Conservation (phyloP, 2,888 invertebrate genomes). For the Sceliomorpha sp. region DNA sequence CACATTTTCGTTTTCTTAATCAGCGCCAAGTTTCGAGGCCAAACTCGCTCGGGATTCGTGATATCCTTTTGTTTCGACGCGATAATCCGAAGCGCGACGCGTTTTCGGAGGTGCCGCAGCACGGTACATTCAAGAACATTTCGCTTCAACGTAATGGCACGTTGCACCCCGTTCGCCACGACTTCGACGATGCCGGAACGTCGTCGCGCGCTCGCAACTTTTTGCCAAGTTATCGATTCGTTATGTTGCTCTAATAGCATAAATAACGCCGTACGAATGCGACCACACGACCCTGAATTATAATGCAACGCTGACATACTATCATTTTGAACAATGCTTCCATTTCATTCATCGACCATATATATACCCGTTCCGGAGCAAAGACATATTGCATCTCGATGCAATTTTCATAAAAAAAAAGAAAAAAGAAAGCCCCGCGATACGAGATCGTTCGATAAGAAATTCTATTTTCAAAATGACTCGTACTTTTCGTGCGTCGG, state of each 20-base stretch:
- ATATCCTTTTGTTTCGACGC: conserved; percentile 13
- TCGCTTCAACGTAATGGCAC: conserved; percentile 4
- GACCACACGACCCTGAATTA: conserved; percentile 45
- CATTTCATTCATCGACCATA: too few relatives aligned
- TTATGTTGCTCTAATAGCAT: conserved; percentile 49
- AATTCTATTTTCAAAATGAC: too few relatives aligned
- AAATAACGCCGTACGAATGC: conserved; percentile 55
- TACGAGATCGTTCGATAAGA: too few relatives aligned
- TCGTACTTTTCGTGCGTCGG: too few relatives aligned
- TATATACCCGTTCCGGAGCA: background rate
- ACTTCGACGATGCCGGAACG: conserved; percentile 7
- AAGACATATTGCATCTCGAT: background rate
- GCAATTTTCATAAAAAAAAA: conserved; percentile 1
- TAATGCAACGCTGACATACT: conserved; percentile 31
- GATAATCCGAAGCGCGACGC: conserved; percentile 11
- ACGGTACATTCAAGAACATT: background rate
- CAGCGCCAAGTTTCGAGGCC: conserved; percentile 31
- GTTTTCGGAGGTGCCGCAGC: conserved; percentile 3
- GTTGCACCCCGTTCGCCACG: conserved; percentile 1
- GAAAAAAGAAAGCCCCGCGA: too few relatives aligned
- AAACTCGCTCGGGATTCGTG: conserved; percentile 21
- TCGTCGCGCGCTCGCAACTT: conserved; percentile 22
- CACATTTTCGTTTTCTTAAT: conserved; percentile 48
- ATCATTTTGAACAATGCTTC: conserved; percentile 25
- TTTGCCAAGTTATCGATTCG: conserved; percentile 44